phyloP scores from a whole-genome alignment of 2,888 invertebrate genomes.

The Drosophila borealis region DNA sequence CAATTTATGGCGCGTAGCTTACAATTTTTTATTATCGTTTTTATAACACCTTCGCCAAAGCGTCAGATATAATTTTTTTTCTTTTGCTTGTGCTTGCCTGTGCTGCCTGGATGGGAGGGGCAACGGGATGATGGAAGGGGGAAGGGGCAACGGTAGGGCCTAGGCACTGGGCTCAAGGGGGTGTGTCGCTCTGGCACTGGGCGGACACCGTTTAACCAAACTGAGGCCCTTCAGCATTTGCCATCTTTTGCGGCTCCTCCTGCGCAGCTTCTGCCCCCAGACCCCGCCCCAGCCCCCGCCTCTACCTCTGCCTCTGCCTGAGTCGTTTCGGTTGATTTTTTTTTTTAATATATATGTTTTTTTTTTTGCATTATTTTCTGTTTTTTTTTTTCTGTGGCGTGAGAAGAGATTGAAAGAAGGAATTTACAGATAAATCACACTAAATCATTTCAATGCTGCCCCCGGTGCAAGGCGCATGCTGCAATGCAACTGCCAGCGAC shows the following conservation, averaged over 20 bases:
- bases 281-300: not conserved
- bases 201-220: constrained; percentile 53
- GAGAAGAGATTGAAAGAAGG: constrained; percentile 83
- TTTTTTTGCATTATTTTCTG: constrained; percentile 4
- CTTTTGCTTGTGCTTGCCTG: not conserved
- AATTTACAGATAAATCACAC: constrained; percentile 83
- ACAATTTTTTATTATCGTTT: constrained; percentile 79
- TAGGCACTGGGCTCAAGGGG: not conserved
- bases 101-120: not conserved
- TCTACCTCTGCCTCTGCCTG: not conserved
- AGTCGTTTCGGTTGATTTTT: constrained; percentile 27
- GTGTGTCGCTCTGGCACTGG: constrained; percentile 40
- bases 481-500: constrained; percentile 53
- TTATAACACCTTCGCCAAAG: constrained; percentile 71
- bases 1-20: constrained; percentile 79
- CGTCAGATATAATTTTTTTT: constrained; percentile 14
- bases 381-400: constrained; percentile 64
- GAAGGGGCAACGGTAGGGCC: not conserved
- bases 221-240: constrained; percentile 54
- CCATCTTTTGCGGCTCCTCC: not conserved
- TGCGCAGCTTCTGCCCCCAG: too few relatives aligned
- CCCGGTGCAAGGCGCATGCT: constrained; percentile 67
- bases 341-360: not conserved
- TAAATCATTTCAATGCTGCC: constrained; percentile 80
- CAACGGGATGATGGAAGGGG: too few relatives aligned